Evolutionary conservation across 2,888 invertebrate species (phyloP).

Genomic region (Aethes cnicana): DNA sequence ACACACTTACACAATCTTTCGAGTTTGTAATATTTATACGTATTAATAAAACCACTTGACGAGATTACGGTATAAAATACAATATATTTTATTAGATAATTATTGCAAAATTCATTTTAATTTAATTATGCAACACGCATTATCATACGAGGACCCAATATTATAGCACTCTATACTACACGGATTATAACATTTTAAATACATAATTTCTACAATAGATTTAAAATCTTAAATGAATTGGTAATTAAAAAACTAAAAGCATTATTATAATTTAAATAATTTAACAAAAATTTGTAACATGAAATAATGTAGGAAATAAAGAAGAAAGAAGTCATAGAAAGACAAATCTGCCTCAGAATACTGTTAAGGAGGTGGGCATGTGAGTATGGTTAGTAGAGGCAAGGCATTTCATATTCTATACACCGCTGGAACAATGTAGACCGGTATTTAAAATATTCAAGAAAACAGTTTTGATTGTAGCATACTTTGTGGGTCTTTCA

Average conservation of each 20-base stretch:
- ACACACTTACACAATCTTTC: too few species aligned
- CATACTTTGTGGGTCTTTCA: too few species aligned
- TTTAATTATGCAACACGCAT: constrained; percentile 30
- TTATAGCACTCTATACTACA: constrained; percentile 19
- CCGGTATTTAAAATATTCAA: constrained; percentile 26
- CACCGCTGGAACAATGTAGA: too few species aligned
- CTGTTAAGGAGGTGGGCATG: constrained; percentile 14
- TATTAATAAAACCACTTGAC: constrained; percentile 18
- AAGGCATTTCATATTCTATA: too few species aligned
- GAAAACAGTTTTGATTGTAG: constrained; percentile 8
- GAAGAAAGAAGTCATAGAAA: not conserved
- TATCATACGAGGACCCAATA: constrained; percentile 20
- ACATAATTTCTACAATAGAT: constrained; percentile 18
- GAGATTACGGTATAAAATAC: constrained; percentile 25
- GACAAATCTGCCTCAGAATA: constrained; percentile 10
- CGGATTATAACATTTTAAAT: constrained; percentile 28
- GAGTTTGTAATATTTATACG: too few species aligned
- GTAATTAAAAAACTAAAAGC: constrained; percentile 4
- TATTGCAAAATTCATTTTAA: constrained; percentile 28
- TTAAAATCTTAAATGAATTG: constrained; percentile 9
- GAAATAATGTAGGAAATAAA: not conserved
- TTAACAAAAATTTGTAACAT: constrained; percentile 2
- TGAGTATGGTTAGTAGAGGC: too few species aligned
- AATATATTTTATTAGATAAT: constrained; percentile 29
- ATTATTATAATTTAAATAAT: constrained; percentile 6